Evolutionary conservation across 2,113 vertebrate species (phyloP), one percentile per base, ranked within the genome.

Genomic region (Apeltes quadracus): DNA sequence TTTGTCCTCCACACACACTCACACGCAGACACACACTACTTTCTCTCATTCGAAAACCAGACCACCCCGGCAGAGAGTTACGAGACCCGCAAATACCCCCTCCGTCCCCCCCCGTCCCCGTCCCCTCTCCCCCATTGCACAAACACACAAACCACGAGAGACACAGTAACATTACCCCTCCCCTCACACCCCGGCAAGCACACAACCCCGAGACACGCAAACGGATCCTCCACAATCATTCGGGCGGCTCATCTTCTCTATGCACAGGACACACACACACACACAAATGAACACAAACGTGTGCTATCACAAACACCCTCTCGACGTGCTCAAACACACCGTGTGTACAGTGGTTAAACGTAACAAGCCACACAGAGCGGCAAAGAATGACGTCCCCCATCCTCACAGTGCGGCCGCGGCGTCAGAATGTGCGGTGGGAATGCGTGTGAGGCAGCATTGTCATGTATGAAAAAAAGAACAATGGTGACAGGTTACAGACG

Each of bases 41-140:
- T 67, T 75, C 50, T 72, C 77, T 63, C 29, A 38, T 76, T 54
- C 61, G 25, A 41, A 75, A 53, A 82, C 74, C 36, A 75, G 91
- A 92, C 91, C 91, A 91, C 90, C 90, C 90, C 79, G 76, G 81
- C 74, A 72, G 76, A 69, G 56, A 73, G 53, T 72, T 86, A 86
- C 81, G 72, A 86, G 83, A 88, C 66, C 82, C 50, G 78, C 84
- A 91, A 90, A 87, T 70, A 87, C 14, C 57, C 48, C 72, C 58
- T 22, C n/a, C n/a, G n/a, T 10, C 10, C 39, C 74, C 61, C 20
- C 55, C 44, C 74, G n/a, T n/a, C 58, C 50, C 22, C 23, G 11
- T 13, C 12, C 41, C 74, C 56, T 18, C 55, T 41, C 74, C 62
- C 13, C 34, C 32, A 18, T 56, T 75, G 61, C 18, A 74, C 76